phyloP scores from a whole-genome alignment of 2,797 vertebrate genomes.

The Sandelia bainsii region DNA sequence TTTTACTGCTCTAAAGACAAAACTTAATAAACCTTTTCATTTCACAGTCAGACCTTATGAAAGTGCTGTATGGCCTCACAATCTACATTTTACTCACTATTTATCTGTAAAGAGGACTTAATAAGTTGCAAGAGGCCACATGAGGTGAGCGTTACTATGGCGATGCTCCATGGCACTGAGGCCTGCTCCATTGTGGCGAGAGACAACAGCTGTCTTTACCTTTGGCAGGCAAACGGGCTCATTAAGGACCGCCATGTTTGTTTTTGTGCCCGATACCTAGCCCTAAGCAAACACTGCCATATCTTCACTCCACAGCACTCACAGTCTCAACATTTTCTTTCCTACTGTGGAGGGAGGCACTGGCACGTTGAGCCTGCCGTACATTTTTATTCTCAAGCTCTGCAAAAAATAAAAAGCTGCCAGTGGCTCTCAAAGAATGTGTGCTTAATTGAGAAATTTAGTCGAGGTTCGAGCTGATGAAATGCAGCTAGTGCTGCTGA shows the following conservation, averaged over 20 bases:
- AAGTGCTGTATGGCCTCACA: conserved; percentile 49
- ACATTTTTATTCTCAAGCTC: conserved; percentile 35
- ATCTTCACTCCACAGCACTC: conserved; percentile 80
- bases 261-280: conserved; percentile 85
- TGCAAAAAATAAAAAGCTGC: conserved; percentile 33
- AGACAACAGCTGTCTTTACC: conserved; percentile 87
- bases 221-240: conserved; percentile 86
- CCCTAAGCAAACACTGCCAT: conserved; percentile 84
- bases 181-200: conserved; percentile 78
- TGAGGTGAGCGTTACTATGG: conserved; percentile 80
- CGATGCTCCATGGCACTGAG: conserved; percentile 63
- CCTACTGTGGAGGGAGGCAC: conserved; percentile 70
- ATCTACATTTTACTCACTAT: conserved; percentile 77
- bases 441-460: conserved; percentile 80
- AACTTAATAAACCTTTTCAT: conserved; percentile 70
- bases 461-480: conserved; percentile 64
- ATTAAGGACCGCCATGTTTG: conserved; percentile 85
- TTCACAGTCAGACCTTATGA: conserved; percentile 63
- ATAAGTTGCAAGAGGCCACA: conserved; percentile 75
- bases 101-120: conserved; percentile 73
- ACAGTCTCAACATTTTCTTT: conserved; percentile 82
- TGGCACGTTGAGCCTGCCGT: conserved; percentile 60
- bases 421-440: conserved; percentile 77
- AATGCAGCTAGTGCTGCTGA: conserved; percentile 47
- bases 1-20: conserved; percentile 54